phyloP scores from a whole-genome alignment of 2,113 vertebrate species.

The Ochotona curzoniae region DNA sequence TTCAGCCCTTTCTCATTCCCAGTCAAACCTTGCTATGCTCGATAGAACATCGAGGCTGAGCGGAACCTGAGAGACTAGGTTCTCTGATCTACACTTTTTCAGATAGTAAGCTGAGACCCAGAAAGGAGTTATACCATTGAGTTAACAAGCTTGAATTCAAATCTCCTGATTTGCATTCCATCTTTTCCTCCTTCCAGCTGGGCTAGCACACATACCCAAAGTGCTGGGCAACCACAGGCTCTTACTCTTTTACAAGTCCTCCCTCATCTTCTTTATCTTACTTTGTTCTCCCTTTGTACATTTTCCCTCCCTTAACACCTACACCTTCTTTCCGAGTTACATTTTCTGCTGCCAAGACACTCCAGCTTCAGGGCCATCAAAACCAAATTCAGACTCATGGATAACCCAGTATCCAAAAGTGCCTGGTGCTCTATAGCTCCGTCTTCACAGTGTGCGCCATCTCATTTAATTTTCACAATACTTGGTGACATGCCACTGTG shows the following conservation, averaged over 20 bases:
- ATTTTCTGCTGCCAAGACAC: not conserved
- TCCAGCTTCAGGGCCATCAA: not conserved
- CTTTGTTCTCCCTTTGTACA: not conserved
- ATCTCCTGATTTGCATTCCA: not conserved
- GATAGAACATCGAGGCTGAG: not conserved
- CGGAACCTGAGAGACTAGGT: constrained; percentile 23
- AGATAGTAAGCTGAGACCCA: not conserved
- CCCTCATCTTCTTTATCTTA: not conserved
- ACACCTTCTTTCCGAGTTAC: constrained; percentile 17
- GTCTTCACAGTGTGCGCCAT: not conserved
- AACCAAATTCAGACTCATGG: not conserved
- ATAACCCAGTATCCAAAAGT: not conserved
- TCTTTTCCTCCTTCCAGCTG: not conserved
- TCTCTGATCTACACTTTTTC: not conserved
- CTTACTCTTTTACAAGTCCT: not conserved
- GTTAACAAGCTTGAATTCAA: not conserved
- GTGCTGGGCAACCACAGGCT: not conserved
- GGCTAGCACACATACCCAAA: not conserved
- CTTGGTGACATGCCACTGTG: not conserved
- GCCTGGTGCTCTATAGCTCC: not conserved
- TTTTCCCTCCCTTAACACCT: not conserved
- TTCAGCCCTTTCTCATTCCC: not conserved
- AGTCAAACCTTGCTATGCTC: not conserved
- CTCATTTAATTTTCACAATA: not conserved
- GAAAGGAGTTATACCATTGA: not conserved